These are phyloP conservation scores for Philaethria dido DNA, from an alignment of 2,888 invertebrate species.

Conservation along the genomic window DNA sequence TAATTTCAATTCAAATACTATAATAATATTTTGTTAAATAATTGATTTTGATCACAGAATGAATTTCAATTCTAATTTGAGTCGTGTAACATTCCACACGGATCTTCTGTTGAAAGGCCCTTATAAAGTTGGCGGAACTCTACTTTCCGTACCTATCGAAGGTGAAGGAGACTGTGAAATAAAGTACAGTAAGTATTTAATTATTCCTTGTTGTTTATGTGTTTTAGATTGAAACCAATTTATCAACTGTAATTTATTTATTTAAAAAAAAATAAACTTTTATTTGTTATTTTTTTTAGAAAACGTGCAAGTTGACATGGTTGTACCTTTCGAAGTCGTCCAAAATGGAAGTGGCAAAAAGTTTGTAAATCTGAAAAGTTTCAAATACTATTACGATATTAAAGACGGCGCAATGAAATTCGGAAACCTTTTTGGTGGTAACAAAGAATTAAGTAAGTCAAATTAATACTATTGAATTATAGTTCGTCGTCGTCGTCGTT, in stretches of 20 bases:
- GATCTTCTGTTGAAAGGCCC: conserved; percentile 25
- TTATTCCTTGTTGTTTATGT: neutral
- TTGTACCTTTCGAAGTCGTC: conserved; percentile 21
- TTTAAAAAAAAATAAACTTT: neutral
- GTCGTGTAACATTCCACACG: conserved; percentile 28
- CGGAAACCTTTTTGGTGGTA: conserved; percentile 26
- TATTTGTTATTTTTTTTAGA: conserved; percentile 16
- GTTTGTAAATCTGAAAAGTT: conserved; percentile 21
- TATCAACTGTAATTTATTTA: too few species aligned
- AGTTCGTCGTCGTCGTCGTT: too few species aligned
- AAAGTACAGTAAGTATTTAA: conserved; percentile 28
- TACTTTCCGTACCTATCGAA: conserved; percentile 28
- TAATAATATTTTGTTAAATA: too few species aligned
- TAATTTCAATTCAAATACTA: too few species aligned
- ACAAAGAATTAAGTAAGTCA: conserved; percentile 31
- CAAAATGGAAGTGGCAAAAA: conserved; percentile 7
- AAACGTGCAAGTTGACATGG: conserved; percentile 18
- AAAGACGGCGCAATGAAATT: conserved; percentile 16
- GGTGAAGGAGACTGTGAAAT: conserved; percentile 29
- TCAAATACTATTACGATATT: conserved; percentile 12
- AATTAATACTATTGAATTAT: too few species aligned
- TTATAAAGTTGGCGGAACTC: conserved; percentile 27
- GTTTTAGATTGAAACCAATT: neutral
- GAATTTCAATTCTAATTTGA: conserved; percentile 25
- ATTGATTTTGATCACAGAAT: conserved; percentile 20